Percentiles rank a stretch among this genome's conserved stretches.
phyloP scores from a whole-genome alignment of 1,140 invertebrate species.

The Armadillidium nasatum region DNA sequence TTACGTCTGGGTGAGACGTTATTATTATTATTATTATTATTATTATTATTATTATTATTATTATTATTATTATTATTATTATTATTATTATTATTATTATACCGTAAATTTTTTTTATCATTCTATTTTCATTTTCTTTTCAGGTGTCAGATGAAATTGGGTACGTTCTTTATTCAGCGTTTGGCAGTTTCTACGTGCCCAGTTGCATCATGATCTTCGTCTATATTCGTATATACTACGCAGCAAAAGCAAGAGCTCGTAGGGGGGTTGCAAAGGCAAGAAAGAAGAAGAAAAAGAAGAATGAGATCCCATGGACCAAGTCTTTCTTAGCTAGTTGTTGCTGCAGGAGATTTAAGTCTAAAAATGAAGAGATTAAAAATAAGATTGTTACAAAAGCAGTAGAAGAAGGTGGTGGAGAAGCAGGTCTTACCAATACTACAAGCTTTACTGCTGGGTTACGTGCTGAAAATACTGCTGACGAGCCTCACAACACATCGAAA shows the following conservation, averaged over 20 bases:
- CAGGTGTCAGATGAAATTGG: slow-evolving; percentile 88
- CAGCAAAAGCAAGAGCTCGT: slow-evolving; percentile 78
- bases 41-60: too few species aligned
- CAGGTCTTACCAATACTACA: slow-evolving; percentile 8
- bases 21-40: too few species aligned
- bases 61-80: too few species aligned
- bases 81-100: too few species aligned
- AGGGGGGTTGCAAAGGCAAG: slow-evolving; percentile 37
- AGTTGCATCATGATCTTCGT: slow-evolving; percentile 98
- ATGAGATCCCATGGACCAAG: neutral
- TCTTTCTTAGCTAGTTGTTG: slow-evolving; percentile 7
- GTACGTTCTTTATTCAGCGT: slow-evolving; percentile 95
- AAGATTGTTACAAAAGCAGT: slow-evolving; percentile 7
- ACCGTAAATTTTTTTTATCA: too few species aligned
- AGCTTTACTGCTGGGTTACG: neutral
- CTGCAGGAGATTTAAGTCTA: slow-evolving; percentile 38
- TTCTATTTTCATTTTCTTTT: slow-evolving; percentile 52
- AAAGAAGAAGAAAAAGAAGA: slow-evolving; percentile 16
- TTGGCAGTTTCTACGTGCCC: slow-evolving; percentile 98
- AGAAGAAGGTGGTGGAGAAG: neutral
- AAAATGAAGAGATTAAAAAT: slow-evolving; percentile 15
- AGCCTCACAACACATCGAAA: slow-evolving; percentile 28
- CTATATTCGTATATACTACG: slow-evolving; percentile 97
- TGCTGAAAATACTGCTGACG: slow-evolving; percentile 8
- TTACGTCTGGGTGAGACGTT: too few species aligned